Conservation (phyloP, 2,113 vertebrate species). For the Callithrix jacchus region DNA sequence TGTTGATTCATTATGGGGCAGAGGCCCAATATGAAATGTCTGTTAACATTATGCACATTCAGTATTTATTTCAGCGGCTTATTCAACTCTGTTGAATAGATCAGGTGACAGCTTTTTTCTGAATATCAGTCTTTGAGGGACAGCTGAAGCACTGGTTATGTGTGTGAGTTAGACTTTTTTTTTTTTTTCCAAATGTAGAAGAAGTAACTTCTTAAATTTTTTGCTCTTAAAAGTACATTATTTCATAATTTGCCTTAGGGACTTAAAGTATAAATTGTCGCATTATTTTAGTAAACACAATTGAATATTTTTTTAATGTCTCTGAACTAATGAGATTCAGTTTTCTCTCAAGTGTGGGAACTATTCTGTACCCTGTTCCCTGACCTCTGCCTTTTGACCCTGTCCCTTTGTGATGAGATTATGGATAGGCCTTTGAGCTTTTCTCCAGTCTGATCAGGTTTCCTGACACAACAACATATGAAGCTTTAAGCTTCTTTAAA, state of each 20-base stretch:
- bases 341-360: constrained; percentile 47
- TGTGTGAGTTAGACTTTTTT: neutral
- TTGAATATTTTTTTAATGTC: neutral
- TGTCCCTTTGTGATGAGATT: constrained; percentile 52
- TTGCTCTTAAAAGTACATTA: constrained; percentile 30
- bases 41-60: constrained; percentile 59
- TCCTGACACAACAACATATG: neutral
- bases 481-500: constrained; percentile 44
- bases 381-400: constrained; percentile 56
- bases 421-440: constrained; percentile 15
- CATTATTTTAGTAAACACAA: constrained; percentile 33
- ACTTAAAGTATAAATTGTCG: neutral
- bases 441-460: neutral
- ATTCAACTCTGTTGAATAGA: constrained; percentile 50
- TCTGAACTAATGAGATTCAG: constrained; percentile 24
- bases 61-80: constrained; percentile 55
- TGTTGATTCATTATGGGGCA: neutral
- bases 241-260: constrained; percentile 27
- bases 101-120: constrained; percentile 54
- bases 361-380: neutral
- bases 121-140: constrained; percentile 20
- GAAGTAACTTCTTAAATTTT: constrained; percentile 35
- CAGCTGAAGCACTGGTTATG: neutral
- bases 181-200: neutral
- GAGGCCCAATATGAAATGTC: constrained; percentile 46